Evolutionary conservation across 2,113 vertebrate genomes (phyloP).

Genomic region (Colistium nudipinnis): DNA sequence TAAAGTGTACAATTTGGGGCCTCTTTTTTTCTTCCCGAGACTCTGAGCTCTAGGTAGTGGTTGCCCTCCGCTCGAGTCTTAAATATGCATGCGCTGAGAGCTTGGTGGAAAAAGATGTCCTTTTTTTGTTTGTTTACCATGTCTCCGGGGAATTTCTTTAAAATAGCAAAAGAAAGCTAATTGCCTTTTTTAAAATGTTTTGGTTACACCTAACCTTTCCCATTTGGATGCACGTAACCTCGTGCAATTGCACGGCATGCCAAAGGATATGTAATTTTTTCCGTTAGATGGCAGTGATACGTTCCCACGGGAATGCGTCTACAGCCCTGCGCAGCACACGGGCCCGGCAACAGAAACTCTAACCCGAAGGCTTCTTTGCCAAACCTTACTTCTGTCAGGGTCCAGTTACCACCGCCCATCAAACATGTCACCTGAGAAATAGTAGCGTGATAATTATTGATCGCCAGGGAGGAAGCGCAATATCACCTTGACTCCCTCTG

Average conservation of each 20-base stretch:
- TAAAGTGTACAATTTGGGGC: slow-evolving; percentile 44
- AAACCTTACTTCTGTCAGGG: slow-evolving; percentile 18
- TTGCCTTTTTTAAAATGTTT: slow-evolving; percentile 71
- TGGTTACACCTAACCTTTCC: slow-evolving; percentile 74
- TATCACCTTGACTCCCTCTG: slow-evolving; percentile 19
- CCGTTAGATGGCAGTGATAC: slow-evolving; percentile 45
- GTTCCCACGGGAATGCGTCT: slow-evolving; percentile 42
- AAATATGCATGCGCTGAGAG: slow-evolving; percentile 67
- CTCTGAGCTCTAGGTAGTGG: slow-evolving; percentile 21
- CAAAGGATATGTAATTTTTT: slow-evolving; percentile 64
- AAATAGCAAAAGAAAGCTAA: slow-evolving; percentile 74
- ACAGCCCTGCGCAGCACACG: background rate
- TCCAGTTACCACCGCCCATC: slow-evolving; percentile 13
- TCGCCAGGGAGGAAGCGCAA: slow-evolving; percentile 18
- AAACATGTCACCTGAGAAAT: slow-evolving; percentile 37
- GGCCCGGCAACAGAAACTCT: slow-evolving; percentile 17
- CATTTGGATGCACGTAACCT: slow-evolving; percentile 69
- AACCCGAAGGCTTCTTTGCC: slow-evolving; percentile 18
- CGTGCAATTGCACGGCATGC: slow-evolving; percentile 61
- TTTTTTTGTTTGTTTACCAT: slow-evolving; percentile 74
- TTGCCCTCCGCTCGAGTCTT: slow-evolving; percentile 49
- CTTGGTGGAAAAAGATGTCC: slow-evolving; percentile 30
- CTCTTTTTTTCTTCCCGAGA: slow-evolving; percentile 47
- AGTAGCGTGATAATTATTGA: slow-evolving; percentile 42
- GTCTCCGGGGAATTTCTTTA: slow-evolving; percentile 63